Evolutionary conservation across 2,888 invertebrate species (phyloP).

Genomic region (Hypsopygia costalis): DNA sequence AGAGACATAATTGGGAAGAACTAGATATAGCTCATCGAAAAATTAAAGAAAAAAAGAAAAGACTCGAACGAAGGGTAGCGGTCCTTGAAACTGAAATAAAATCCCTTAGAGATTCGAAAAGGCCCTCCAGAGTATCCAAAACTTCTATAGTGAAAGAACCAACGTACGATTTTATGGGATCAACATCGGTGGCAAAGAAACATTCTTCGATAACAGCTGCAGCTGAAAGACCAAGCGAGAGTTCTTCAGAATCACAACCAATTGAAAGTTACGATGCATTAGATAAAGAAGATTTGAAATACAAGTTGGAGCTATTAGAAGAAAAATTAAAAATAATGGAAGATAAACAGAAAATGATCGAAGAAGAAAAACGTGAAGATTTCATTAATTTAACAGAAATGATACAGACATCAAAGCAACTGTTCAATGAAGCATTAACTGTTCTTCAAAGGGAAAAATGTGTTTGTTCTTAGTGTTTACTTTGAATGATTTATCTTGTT

Average conservation of each 20-base stretch:
- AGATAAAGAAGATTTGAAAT: slow-evolving; percentile 64
- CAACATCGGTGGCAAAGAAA: slow-evolving; percentile 34
- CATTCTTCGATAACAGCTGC: slow-evolving; percentile 41
- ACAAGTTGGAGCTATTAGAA: slow-evolving; percentile 81
- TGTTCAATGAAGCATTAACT: slow-evolving; percentile 75
- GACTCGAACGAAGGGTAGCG: slow-evolving; percentile 48
- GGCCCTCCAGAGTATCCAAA: slow-evolving; percentile 48
- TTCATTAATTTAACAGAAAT: slow-evolving; percentile 75
- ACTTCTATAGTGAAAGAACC: slow-evolving; percentile 38
- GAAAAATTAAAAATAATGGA: slow-evolving; percentile 84
- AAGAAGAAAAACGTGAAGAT: slow-evolving; percentile 82
- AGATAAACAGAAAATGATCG: slow-evolving; percentile 82
- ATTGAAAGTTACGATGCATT: slow-evolving; percentile 42
- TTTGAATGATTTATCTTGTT: slow-evolving; percentile 17
- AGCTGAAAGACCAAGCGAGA: slow-evolving; percentile 47
- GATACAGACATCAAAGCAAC: slow-evolving; percentile 78
- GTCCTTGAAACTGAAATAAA: slow-evolving; percentile 48
- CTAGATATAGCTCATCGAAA: slow-evolving; percentile 78
- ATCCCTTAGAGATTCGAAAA: slow-evolving; percentile 39
- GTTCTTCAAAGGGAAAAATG: slow-evolving; percentile 69
- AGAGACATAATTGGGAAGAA: slow-evolving; percentile 80
- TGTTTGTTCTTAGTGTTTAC: slow-evolving; percentile 43
- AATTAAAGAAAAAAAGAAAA: slow-evolving; percentile 72
- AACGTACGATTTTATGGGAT: slow-evolving; percentile 26
- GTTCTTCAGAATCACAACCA: slow-evolving; percentile 39